phyloP scores from a whole-genome alignment of 2,888 invertebrate genomes.

The Pimpla rufipes region DNA sequence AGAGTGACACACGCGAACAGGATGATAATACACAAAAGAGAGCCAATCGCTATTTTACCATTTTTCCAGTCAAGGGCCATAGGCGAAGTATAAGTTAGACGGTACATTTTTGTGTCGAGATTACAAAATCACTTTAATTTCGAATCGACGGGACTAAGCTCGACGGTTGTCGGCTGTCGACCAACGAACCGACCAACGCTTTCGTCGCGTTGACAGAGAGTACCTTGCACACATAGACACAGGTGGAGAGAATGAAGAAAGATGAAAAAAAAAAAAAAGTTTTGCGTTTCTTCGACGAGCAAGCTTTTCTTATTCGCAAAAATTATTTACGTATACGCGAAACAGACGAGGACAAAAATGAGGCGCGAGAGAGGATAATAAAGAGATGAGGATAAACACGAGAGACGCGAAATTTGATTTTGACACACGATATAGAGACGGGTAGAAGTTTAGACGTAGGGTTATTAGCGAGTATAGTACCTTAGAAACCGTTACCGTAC shows the following conservation, averaged over 20 bases:
- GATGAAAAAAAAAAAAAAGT: background rate
- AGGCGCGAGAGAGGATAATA: constrained; percentile 1
- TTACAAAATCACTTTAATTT: constrained; percentile 18
- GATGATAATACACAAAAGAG: constrained; percentile 67
- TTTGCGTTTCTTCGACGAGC: constrained; percentile 11
- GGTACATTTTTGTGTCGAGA: constrained; percentile 47
- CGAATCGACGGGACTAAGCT: constrained; percentile 50
- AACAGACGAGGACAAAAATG: constrained; percentile 20
- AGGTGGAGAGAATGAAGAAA: background rate
- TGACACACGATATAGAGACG: constrained; percentile 39
- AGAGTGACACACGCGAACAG: constrained; percentile 43
- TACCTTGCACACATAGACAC: constrained; percentile 28
- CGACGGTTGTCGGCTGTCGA: constrained; percentile 30
- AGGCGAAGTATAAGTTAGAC: constrained; percentile 48
- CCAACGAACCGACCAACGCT: constrained; percentile 43
- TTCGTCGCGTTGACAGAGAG: constrained; percentile 42
- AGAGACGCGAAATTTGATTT: constrained; percentile 22
- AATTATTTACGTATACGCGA: constrained; percentile 44
- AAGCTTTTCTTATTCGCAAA: constrained; percentile 46
- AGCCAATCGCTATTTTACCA: constrained; percentile 80
- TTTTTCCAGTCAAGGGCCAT: constrained; percentile 75
- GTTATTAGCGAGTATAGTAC: constrained; percentile 74
- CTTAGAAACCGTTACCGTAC: constrained; percentile 68
- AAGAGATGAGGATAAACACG: background rate
- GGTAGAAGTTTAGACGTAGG: constrained; percentile 71